Percentiles rank a stretch among this genome's conserved stretches.
These are phyloP conservation scores for Aphidius colemani DNA, from an alignment of 2,888 invertebrate species.

Conservation along the genomic window DNA sequence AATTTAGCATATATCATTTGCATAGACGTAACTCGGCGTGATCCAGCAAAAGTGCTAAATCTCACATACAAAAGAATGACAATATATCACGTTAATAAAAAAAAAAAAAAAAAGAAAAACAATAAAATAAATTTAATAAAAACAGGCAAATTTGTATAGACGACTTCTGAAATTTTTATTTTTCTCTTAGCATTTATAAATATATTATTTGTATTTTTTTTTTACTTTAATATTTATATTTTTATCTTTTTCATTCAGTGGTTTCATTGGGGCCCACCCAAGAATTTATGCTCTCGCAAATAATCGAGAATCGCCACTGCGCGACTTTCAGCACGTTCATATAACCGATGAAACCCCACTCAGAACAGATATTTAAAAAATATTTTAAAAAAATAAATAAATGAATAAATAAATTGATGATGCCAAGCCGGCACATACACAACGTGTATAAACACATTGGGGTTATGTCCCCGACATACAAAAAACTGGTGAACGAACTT, in stretches of 20 bases:
- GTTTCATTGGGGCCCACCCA: slow-evolving; percentile 17
- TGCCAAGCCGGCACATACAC: slow-evolving; percentile 8
- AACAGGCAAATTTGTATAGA: slow-evolving; percentile 15
- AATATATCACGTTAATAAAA: slow-evolving; percentile 19
- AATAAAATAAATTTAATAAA: slow-evolving; percentile 1
- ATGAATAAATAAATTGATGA: slow-evolving; percentile 32
- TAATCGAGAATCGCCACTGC: slow-evolving; percentile 42
- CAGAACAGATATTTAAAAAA: slow-evolving; percentile 13
- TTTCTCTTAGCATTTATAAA: background rate
- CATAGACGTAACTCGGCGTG: slow-evolving; percentile 45
- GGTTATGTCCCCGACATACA: background rate
- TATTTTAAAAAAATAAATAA: background rate
- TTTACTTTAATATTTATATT: background rate
- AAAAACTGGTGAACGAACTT: slow-evolving; percentile 16
- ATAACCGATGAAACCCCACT: slow-evolving; percentile 14
- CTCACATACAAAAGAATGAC: slow-evolving; percentile 19
- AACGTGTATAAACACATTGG: background rate
- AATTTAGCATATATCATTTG: slow-evolving; percentile 45
- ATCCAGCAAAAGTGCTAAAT: slow-evolving; percentile 38
- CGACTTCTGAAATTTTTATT: slow-evolving; percentile 10
- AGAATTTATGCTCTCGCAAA: slow-evolving; percentile 48
- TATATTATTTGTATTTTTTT: too few species aligned
- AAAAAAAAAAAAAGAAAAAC: slow-evolving; percentile 1
- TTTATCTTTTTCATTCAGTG: background rate
- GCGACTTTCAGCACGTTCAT: slow-evolving; percentile 35